Evolutionary conservation across 2,888 invertebrate species (phyloP).

Genomic region (Thera obeliscata): DNA sequence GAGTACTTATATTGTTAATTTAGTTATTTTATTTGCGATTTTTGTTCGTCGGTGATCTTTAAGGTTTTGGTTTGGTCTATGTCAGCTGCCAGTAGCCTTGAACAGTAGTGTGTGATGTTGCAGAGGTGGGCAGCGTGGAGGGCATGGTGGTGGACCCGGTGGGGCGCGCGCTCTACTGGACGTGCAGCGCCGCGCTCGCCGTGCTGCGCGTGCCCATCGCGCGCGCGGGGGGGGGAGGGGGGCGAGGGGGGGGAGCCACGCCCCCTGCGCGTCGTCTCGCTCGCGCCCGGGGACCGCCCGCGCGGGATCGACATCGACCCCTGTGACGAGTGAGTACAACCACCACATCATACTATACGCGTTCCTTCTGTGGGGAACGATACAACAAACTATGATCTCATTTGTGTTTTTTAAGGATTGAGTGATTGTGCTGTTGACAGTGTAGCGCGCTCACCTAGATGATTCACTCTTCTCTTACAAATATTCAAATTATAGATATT

Average conservation of each 20-base stretch:
- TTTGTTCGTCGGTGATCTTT: no score
- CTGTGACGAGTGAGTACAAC: conserved; percentile 79
- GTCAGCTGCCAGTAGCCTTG: no score
- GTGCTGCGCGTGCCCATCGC: conserved; percentile 51
- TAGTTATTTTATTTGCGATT: no score
- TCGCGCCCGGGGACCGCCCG: conserved; percentile 88
- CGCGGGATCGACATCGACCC: conserved; percentile 94
- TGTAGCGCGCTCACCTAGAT: no score
- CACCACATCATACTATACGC: not conserved
- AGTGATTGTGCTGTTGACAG: no score
- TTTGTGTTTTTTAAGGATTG: no score
- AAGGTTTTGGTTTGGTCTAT: no score
- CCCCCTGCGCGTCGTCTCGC: conserved; percentile 85
- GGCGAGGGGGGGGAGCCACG: conserved; percentile 10
- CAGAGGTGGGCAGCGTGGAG: conserved; percentile 93
- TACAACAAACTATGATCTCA: no score
- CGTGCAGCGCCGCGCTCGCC: conserved; percentile 90
- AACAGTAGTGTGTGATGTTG: not conserved
- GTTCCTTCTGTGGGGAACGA: no score
- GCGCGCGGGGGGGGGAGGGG: conserved; percentile 23
- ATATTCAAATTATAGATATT: no score
- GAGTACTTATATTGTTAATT: no score
- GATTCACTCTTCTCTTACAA: no score
- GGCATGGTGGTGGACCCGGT: conserved; percentile 91
- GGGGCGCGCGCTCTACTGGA: conserved; percentile 92